Evolutionary conservation across 2,888 invertebrate species (phyloP).

Genomic region (Petrolisthes manimaculis): DNA sequence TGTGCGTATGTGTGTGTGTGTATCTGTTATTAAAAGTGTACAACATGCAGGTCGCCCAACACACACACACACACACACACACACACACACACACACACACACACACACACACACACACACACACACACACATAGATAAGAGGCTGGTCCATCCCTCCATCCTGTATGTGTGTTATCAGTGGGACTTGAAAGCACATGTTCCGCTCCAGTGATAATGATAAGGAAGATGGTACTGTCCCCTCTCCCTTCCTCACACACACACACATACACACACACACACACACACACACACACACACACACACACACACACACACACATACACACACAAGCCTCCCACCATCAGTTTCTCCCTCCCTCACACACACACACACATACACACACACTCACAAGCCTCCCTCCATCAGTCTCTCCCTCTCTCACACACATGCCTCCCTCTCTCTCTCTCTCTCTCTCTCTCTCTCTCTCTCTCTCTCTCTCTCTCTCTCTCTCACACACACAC

Average conservation of each 20-base stretch:
- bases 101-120: too few relatives aligned
- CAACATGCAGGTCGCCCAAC: neutral
- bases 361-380: neutral
- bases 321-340: neutral
- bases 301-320: neutral
- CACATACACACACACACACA: constrained; percentile 23
- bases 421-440: neutral
- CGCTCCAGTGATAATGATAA: constrained; percentile 4
- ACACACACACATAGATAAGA: too few relatives aligned
- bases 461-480: neutral
- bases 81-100: too few relatives aligned
- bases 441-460: constrained; percentile 3
- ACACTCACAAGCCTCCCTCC: neutral
- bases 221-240: neutral
- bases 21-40: neutral
- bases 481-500: neutral
- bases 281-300: constrained; percentile 33
- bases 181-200: constrained; percentile 26
- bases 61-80: neutral
- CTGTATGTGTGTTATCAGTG: constrained; percentile 1
- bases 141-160: neutral
- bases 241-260: neutral
- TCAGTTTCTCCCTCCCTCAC: neutral
- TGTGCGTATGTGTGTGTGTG: too few relatives aligned
- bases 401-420: neutral